Conservation (phyloP, 2,888 invertebrate genomes). For the Geotrupes spiniger region DNA sequence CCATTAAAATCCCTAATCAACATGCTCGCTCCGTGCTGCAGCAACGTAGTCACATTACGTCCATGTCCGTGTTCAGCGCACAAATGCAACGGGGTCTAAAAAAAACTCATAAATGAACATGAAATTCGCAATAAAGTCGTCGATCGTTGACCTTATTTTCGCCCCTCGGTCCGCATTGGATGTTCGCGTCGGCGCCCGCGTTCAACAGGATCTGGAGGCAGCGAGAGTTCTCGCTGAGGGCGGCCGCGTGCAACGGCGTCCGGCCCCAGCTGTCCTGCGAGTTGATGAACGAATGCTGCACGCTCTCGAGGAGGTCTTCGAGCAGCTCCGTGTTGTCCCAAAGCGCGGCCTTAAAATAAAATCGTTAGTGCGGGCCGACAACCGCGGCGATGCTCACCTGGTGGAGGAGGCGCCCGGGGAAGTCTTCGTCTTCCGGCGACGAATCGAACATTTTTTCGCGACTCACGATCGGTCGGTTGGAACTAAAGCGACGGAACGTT, state of each 20-base stretch:
- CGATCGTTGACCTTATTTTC: conserved; percentile 71
- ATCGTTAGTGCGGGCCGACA: not conserved
- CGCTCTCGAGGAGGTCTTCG: conserved; percentile 74
- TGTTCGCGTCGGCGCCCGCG: conserved; percentile 70
- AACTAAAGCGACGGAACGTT: too few relatives aligned
- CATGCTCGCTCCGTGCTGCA: conserved; percentile 67
- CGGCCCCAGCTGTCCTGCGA: conserved; percentile 73
- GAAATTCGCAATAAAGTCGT: too few relatives aligned
- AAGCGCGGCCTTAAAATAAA: conserved; percentile 64
- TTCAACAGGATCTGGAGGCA: conserved; percentile 71
- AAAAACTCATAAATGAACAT: conserved; percentile 21
- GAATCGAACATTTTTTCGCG: conserved; percentile 58
- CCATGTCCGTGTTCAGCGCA: conserved; percentile 77
- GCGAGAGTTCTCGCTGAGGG: conserved; percentile 71
- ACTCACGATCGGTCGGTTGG: too few relatives aligned
- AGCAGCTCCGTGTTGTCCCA: conserved; percentile 87
- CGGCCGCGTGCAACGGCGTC: conserved; percentile 80
- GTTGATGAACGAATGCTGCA: conserved; percentile 61
- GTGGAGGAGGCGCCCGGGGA: conserved; percentile 73
- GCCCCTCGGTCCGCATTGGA: conserved; percentile 64
- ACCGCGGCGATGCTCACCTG: conserved; percentile 60
- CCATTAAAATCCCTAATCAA: conserved; percentile 64
- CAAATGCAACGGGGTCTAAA: conserved; percentile 76
- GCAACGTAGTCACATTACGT: conserved; percentile 64
- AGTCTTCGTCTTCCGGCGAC: conserved; percentile 78